Base-by-base conservation (phyloP, 2,797 vertebrate species). In the Siniperca scherzeri region DNA sequence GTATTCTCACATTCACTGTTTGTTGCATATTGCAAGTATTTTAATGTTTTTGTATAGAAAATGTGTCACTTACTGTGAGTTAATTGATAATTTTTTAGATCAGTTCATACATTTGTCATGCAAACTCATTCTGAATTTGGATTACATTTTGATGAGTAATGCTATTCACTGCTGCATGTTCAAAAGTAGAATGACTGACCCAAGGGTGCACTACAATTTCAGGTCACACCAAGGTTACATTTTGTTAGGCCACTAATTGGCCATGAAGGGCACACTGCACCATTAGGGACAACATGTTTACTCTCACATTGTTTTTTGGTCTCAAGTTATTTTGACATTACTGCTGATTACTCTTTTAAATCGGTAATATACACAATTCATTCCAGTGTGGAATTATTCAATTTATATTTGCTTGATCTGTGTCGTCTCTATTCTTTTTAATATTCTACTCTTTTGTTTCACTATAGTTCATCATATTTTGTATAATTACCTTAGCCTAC, bases 221-320 rank as follows among this genome's bases (percentile, higher is more conserved):
- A 72, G 71, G 78, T 67, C 64, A 78, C 57, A 40, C 62, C 21
- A 33, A 64, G 46, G 64, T 79, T 65, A 61, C 61, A 74, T 81
- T 90, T 70, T 27, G 40, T 79, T 53, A 19, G 46, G 70, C 44
- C 7, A 57, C 73, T 90, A 89, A 91, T 90, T 89, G 82, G 86
- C 80, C 82, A 68, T 85, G 86, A 87, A 88, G 86, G 84, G 78
- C 76, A 56, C 33, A 2, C 13, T 7, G 78, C 44, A 73, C 60
- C 87, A 77, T 82, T 5, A n/a, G 86, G 84, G 64, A 89, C 46
- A 16, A 53, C 38, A 1, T 88, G 84, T 92, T 90, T 87, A 84
- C 70, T 42, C 40, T 61, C 72, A 74, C 9, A 27, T 79, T 80
- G 40, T 66, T 27, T 69, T 25, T 73, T 79, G 46, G 38, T 77